These are phyloP conservation scores for Ruditapes philippinarum DNA, from an alignment of 1,140 invertebrate genomes.

Conservation along the genomic window DNA sequence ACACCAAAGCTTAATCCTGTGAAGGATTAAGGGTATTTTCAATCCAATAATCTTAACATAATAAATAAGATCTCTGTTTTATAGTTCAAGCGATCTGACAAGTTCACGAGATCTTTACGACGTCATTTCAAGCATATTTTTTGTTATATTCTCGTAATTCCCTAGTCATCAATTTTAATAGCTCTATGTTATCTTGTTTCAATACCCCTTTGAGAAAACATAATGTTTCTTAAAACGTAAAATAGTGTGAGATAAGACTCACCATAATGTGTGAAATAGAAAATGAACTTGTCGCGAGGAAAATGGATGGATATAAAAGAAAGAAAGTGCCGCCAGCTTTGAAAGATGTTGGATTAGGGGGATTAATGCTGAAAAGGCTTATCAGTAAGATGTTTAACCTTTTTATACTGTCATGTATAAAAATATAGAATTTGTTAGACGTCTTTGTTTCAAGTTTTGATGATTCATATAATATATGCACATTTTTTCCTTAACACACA, in stretches of 20 bases:
- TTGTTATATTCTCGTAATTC: background rate
- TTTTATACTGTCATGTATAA: too few species aligned
- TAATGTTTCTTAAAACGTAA: background rate
- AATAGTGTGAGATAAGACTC: background rate
- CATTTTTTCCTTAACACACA: background rate
- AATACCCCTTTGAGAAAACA: background rate
- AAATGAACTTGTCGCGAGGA: background rate
- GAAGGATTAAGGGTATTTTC: background rate
- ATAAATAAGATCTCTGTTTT: background rate
- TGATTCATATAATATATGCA: background rate
- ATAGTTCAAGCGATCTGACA: background rate
- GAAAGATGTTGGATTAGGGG: background rate
- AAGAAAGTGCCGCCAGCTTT: background rate
- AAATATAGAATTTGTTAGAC: too few species aligned
- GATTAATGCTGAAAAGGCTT: conserved; percentile 40
- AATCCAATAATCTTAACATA: conserved; percentile 23
- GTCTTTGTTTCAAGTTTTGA: too few species aligned
- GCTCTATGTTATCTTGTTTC: background rate
- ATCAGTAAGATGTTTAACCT: conserved; percentile 33
- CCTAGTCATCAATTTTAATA: background rate
- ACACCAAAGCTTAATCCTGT: background rate
- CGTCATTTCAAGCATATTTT: background rate
- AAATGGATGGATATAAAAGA: background rate
- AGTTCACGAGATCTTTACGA: background rate
- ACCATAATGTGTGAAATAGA: background rate